Base-by-base conservation (phyloP, 2,113 vertebrate species). In the Boleophthalmus pectinirostris region DNA sequence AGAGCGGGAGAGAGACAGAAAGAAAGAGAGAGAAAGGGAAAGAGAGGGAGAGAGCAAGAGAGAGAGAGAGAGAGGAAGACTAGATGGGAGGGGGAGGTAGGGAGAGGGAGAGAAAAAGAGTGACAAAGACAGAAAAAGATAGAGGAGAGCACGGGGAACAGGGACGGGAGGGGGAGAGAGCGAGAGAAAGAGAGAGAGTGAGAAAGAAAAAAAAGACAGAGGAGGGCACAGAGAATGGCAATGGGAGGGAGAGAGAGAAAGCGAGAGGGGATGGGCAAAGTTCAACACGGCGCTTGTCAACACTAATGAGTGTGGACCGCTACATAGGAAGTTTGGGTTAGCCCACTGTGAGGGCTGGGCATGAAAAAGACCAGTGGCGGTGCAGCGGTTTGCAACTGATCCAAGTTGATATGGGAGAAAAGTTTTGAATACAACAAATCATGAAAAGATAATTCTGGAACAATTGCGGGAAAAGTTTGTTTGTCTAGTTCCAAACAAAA, bases 241-340 rank as follows among this genome's bases (percentile, higher is more conserved):
- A 29, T 29, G 29, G 29, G 4, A 29, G 4, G 4, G 29, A 29
- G 29, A 29, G 29, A 29, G 29, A 4, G 29, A 29, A 4, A 29
- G 2, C 2, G 29, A 29, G 29, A n/a, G 35, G 64, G 21, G 38
- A 23, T 45, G 45, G 63, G 24, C 20, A 71, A 21, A 74, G 82
- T 83, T 87, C 83, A 88, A 85, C 76, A 80, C 74, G 43, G 23
- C 63, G 72, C 74, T 78, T 88, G 85, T 86, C 57, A 33, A 67
- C 78, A 83, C 82, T 90, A 87, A 87, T 88, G 82, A 87, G 83
- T 73, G 72, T 80, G 70, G 77, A 82, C 56, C 68, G 18, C 61
- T n/a, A 43, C 61, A 38, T 11, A 20, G 61, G 29, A 38, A 64
- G 61, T 64, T 64, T 64, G 33, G 61, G 61, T 20, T 38, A 12